Evolutionary conservation across 2,113 vertebrate species (phyloP).

Genomic region (Tychaedon coryphoeus): DNA sequence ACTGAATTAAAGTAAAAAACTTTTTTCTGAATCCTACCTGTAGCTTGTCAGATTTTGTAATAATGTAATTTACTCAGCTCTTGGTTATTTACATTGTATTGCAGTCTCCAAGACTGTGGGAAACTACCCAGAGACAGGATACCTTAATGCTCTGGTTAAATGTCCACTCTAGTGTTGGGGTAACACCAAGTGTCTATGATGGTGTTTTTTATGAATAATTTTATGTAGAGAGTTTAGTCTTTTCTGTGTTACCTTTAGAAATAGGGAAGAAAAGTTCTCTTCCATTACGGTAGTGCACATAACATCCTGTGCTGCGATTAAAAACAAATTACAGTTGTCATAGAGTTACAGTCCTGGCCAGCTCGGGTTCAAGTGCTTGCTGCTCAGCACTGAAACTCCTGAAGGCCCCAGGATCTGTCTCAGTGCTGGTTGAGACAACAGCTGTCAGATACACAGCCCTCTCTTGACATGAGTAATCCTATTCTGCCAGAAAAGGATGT

Average conservation of each 20-base stretch:
- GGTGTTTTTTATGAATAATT: background rate
- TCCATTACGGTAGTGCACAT: rapidly evolving
- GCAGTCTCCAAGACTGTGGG: background rate
- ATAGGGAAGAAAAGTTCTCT: background rate
- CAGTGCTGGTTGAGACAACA: background rate
- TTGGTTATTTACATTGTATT: background rate
- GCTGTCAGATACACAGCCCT: background rate
- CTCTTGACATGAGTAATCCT: background rate
- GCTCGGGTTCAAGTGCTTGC: rapidly evolving
- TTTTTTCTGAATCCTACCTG: background rate
- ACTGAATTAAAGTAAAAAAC: background rate
- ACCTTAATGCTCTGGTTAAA: background rate
- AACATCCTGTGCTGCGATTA: background rate
- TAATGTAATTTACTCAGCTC: background rate
- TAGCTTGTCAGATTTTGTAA: background rate
- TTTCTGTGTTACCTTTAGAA: background rate
- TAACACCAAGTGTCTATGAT: background rate
- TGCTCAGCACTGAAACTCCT: background rate
- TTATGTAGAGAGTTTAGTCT: background rate
- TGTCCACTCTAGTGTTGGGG: background rate
- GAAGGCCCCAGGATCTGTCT: background rate
- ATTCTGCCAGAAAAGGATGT: background rate
- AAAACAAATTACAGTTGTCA: background rate
- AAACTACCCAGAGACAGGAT: background rate
- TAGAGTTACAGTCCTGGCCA: background rate